A percentile compares a stretch with the other conserved stretches of the same genome.
Evolutionary conservation across 2,113 vertebrate species (phyloP).

Genomic region (Vicugna pacos): DNA sequence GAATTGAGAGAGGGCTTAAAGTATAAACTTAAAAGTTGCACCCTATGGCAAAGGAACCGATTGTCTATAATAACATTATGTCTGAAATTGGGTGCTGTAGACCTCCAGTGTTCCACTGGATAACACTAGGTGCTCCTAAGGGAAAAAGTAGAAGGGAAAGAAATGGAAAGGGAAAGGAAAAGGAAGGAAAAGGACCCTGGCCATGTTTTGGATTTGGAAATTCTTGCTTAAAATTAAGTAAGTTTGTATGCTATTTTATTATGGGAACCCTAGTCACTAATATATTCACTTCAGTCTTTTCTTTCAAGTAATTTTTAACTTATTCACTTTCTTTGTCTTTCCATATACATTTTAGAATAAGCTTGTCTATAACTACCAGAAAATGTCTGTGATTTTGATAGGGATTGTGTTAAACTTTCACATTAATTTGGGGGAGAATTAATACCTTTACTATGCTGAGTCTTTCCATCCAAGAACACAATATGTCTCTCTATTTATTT

Average conservation of each 20-base stretch:
- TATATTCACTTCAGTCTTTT: background rate
- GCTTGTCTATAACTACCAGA: background rate
- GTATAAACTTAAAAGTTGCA: background rate
- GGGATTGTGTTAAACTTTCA: background rate
- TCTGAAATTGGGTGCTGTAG: background rate
- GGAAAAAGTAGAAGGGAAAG: background rate
- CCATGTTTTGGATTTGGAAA: slow-evolving; percentile 28
- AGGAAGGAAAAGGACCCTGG: background rate
- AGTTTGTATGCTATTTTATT: background rate
- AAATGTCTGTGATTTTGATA: background rate
- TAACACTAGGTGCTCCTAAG: background rate
- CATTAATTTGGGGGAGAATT: background rate
- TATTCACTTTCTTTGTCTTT: background rate
- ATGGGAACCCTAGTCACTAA: background rate
- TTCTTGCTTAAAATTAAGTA: background rate
- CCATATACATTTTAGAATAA: background rate
- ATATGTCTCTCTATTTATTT: background rate
- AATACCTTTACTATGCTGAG: background rate
- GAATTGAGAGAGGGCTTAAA: background rate
- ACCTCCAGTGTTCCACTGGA: background rate
- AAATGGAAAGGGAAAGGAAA: background rate
- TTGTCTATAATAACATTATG: background rate
- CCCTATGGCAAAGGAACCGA: background rate
- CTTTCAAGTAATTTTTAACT: background rate
- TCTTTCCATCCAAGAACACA: background rate